Conservation (phyloP, 2,888 invertebrate species). For the Polymixis flavicincta region DNA sequence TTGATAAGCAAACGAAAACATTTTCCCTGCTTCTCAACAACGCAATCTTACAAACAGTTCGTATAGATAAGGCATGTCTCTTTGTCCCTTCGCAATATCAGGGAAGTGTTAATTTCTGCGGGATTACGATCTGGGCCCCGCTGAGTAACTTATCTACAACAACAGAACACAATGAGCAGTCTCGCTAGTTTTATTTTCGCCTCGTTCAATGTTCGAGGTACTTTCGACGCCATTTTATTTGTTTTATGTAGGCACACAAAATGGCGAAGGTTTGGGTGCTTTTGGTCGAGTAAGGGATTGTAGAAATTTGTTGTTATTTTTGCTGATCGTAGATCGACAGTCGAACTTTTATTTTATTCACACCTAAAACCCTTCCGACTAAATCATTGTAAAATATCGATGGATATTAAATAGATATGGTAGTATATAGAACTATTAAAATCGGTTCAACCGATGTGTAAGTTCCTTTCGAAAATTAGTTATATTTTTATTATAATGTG, state of each 20-base stretch:
- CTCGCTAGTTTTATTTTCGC: slow-evolving; percentile 58
- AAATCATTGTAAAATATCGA: background rate
- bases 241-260: slow-evolving; percentile 41
- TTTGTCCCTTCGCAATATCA: slow-evolving; percentile 32
- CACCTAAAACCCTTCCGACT: background rate
- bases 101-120: slow-evolving; percentile 63
- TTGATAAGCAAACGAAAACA: background rate
- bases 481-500: too few relatives aligned
- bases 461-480: background rate
- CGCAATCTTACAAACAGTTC: slow-evolving; percentile 9
- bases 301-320: slow-evolving; percentile 3
- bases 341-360: background rate
- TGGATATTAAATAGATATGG: too few relatives aligned
- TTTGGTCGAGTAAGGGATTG: slow-evolving; percentile 23
- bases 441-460: background rate
- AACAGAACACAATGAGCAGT: slow-evolving; percentile 57
- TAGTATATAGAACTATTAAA: background rate
- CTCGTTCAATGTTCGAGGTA: slow-evolving; percentile 37
- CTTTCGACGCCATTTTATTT: slow-evolving; percentile 56
- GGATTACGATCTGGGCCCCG: slow-evolving; percentile 57
- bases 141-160: slow-evolving; percentile 66
- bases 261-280: slow-evolving; percentile 26
- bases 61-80: slow-evolving; percentile 20
- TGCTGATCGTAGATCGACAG: background rate
- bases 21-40: background rate